Conservation (phyloP, 2,797 vertebrate genomes). For the Acomys russatus region DNA sequence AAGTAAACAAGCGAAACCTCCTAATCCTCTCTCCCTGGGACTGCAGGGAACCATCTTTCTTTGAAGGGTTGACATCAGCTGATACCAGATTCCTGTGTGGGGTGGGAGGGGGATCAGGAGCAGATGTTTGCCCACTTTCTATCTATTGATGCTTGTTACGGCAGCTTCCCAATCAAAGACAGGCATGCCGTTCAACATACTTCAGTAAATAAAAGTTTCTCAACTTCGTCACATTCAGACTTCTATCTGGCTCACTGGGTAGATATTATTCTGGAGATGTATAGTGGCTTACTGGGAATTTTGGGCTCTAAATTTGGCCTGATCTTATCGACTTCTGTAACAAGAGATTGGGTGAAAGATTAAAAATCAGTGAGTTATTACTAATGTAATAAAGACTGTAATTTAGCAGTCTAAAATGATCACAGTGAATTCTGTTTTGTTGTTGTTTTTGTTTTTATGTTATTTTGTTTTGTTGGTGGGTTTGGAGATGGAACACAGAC, state of each 20-base stretch:
- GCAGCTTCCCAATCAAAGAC: background rate
- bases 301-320: background rate
- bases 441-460: background rate
- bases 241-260: background rate
- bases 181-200: background rate
- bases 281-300: background rate
- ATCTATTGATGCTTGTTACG: background rate
- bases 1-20: background rate
- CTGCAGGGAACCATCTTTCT: background rate
- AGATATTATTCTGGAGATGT: constrained; percentile 33
- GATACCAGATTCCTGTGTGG: background rate
- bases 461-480: background rate
- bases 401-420: background rate
- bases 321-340: background rate
- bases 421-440: background rate
- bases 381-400: background rate
- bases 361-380: background rate
- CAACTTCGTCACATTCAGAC: background rate
- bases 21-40: background rate
- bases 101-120: background rate
- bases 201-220: constrained; percentile 42
- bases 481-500: background rate
- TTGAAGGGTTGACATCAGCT: background rate
- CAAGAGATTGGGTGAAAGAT: constrained; percentile 42
- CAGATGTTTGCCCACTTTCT: background rate